Evolutionary conservation across 2,113 vertebrate species (phyloP).

Genomic region (Peromyscus polionotus): DNA sequence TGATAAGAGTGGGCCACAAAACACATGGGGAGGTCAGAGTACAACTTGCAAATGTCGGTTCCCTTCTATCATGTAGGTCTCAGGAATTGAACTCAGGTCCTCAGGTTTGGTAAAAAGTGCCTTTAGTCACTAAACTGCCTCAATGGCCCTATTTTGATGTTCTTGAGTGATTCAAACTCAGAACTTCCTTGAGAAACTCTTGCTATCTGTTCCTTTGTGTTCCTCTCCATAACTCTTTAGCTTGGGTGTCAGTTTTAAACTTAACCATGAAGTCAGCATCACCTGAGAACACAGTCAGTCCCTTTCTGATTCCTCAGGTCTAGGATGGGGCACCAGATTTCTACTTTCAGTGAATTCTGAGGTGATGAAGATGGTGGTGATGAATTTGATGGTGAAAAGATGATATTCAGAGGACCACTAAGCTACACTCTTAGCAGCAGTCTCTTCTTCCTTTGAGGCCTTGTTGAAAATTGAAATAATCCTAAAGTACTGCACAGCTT

Average conservation of each 20-base stretch:
- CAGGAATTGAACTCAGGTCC: neutral
- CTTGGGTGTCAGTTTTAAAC: neutral
- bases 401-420: neutral
- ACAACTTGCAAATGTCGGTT: neutral
- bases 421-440: neutral
- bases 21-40: neutral
- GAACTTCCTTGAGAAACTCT: neutral
- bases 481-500: neutral
- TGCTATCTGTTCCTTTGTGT: neutral
- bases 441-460: neutral
- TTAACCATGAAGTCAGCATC: neutral
- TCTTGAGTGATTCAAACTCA: conserved; percentile 1
- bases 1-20: neutral
- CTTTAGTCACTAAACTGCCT: neutral
- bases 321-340: neutral
- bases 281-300: neutral
- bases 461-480: neutral
- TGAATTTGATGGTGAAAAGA: neutral
- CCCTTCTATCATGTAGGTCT: neutral
- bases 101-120: neutral
- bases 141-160: neutral
- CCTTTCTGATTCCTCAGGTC: neutral
- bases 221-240: neutral
- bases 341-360: neutral
- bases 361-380: neutral